Base-by-base conservation (phyloP, 1,140 invertebrate species). In the Thaumetopoea pityocampa region DNA sequence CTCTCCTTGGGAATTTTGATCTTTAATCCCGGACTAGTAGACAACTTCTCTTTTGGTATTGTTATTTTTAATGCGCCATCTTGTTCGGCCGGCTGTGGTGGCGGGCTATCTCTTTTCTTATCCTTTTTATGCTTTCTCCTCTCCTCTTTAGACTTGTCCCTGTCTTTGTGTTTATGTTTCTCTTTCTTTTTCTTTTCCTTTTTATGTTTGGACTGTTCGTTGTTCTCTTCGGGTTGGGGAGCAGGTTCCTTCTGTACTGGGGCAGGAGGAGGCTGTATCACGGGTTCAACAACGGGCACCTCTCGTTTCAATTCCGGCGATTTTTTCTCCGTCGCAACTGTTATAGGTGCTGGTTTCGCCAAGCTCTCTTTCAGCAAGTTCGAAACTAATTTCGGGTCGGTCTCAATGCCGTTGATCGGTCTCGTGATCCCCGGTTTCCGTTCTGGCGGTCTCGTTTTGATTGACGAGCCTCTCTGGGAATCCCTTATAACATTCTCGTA, bases 181-280 rank as follows among this genome's bases (percentile, higher is more conserved):
- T 85, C 81, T 29, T 86, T 86, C 55, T 86, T 86, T 58, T 86
- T 85, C 45, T 86, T 85, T 36, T 85, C 81, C 15, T 86, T 83
- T 29, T 83, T 81, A 24, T 76, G 77, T 62, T 71, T 83, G 48
- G n/a, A n/a, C n/a, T 74, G 73, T 22, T 77, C 74, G 1, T 63
- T 56, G 6, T 70, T 67, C 5, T 49, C 40, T 12, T 51, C 48
- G 2, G 55, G 43, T 20, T 51, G 63, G 0, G 46, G 29, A 9
- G 33, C 50, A 1, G 49, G 27, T 34, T 49, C 40, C 0, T 37
- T 42, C 5, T 12, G 41, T 51, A 24, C 29, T 3, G 50, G 52
- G 0, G 34, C 15, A 0, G 33, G 48, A 5, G 45, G 11, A 1
- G 33, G 32, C 2, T 26, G 37, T 33, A 67, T n/a, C n/a, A n/a